phyloP scores from a whole-genome alignment of 1,140 invertebrate species.

The Drosophila leontia region DNA sequence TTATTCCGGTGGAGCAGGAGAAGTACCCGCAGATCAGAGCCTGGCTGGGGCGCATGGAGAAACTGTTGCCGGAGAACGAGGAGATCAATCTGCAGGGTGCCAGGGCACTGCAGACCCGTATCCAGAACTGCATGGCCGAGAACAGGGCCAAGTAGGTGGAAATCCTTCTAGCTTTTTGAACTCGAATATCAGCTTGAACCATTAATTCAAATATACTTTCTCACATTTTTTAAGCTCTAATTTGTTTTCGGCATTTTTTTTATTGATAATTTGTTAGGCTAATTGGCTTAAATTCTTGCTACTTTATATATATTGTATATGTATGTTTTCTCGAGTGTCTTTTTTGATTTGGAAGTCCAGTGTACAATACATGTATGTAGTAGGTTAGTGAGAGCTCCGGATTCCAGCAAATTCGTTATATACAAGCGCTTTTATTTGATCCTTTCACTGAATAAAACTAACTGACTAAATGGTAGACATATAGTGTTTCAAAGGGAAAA shows the following conservation, averaged over 20 bases:
- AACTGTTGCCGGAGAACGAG: conserved; percentile 65
- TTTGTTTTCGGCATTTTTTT: conserved; percentile 47
- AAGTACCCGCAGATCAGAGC: conserved; percentile 46
- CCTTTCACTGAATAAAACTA: conserved; percentile 41
- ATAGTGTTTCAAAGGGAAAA: conserved; percentile 23
- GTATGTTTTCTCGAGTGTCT: conserved; percentile 56
- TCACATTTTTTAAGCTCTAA: conserved; percentile 12
- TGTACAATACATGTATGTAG: conserved; percentile 36
- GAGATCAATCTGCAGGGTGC: conserved; percentile 71
- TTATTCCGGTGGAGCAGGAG: conserved; percentile 68
- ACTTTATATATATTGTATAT: conserved; percentile 32
- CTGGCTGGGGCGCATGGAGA: conserved; percentile 66
- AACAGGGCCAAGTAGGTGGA: conserved; percentile 38
- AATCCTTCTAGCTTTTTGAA: neutral
- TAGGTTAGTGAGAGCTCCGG: conserved; percentile 28
- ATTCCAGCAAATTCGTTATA: conserved; percentile 40
- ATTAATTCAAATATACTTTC: neutral
- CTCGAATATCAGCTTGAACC: neutral
- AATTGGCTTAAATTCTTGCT: conserved; percentile 70
- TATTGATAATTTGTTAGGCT: conserved; percentile 60
- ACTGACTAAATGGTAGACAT: conserved; percentile 38
- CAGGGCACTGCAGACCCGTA: conserved; percentile 51
- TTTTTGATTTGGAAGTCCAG: conserved; percentile 77
- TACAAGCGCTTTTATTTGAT: conserved; percentile 39
- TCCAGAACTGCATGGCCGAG: conserved; percentile 57